Evolutionary conservation across 2,888 invertebrate species (phyloP), one percentile per base, ranked within the genome.

Genomic region (Noctua comes): DNA sequence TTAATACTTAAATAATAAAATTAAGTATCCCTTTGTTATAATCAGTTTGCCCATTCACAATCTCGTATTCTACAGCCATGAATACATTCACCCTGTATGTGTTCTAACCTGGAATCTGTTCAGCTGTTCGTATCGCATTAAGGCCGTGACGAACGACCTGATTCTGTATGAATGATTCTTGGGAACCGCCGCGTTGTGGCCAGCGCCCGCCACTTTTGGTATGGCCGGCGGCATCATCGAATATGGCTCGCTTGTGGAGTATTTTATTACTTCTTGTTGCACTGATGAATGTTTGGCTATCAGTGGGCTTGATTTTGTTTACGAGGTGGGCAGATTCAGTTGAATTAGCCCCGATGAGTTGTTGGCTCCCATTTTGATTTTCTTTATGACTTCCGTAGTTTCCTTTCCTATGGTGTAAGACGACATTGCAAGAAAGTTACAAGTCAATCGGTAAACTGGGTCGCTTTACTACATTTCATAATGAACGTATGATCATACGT

Each of bases 131-230:
- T 83, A 80, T 80, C 80, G 72, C 72, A 88, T 88, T 88, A 82
- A 87, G 84, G 79, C 89, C 88, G 88, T 88, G 89, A 88, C 88
- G 89, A 88, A 84, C 77, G 84, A 87, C 88, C 88, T 73, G 88
- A 88, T 88, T 88, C 80, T 79, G 73, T 83, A 73, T 82, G 88
- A 88, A 83, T 86, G 84, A 81, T 88, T 88, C 84, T 88, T 80
- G 84, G 85, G 81, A 81, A 88, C 80, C 66, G 78, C 80, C 87
- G 69, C 80, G 75, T 77, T 87, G 81, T 82, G 69, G 79, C 73
- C 70, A 82, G 69, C 57, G 82, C 70, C 79, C 65, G 64, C 89
- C 86, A 83, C 79, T 83, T 88, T 88, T 88, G 88, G 89, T 85
- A 79, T 79, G 79, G 81, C 86, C 80, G 71, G 62, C 73, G 89